Evolutionary conservation across 2,888 invertebrate species (phyloP).

Genomic region (Neoascia interrupta): DNA sequence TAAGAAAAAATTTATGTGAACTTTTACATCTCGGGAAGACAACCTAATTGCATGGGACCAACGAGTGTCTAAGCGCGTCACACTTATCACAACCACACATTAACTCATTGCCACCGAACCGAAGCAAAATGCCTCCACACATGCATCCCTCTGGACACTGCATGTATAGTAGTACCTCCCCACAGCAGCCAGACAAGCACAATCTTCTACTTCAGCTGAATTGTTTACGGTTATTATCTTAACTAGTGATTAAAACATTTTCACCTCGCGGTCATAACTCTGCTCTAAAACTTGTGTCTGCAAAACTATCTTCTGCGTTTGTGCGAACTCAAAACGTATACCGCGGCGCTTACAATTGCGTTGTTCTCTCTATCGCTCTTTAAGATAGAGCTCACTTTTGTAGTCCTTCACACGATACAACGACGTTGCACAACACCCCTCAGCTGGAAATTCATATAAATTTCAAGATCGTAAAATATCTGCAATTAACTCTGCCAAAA

Average conservation of each 20-base stretch:
- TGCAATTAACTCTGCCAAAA: slow-evolving; percentile 65
- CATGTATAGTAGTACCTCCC: too few relatives aligned
- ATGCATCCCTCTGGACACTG: slow-evolving; percentile 5
- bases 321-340: slow-evolving; percentile 32
- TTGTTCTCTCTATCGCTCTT: slow-evolving; percentile 47
- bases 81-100: slow-evolving; percentile 27
- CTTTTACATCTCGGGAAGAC: too few relatives aligned
- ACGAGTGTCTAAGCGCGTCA: slow-evolving; percentile 6
- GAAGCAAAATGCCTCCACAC: slow-evolving; percentile 30
- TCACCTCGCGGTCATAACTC: slow-evolving; percentile 43
- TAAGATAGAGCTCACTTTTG: neutral
- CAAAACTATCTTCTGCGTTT: slow-evolving; percentile 4
- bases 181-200: slow-evolving; percentile 18
- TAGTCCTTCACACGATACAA: slow-evolving; percentile 9
- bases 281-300: neutral
- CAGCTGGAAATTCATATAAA: slow-evolving; percentile 52
- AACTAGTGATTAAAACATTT: slow-evolving; percentile 60
- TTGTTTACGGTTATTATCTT: slow-evolving; percentile 60
- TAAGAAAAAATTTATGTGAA: too few relatives aligned
- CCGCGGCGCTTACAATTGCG: slow-evolving; percentile 37
- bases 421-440: too few relatives aligned
- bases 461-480: slow-evolving; percentile 62
- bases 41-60: too few relatives aligned
- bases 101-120: slow-evolving; percentile 2
- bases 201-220: slow-evolving; percentile 46